phyloP scores from a whole-genome alignment of 1,140 invertebrate species.

The Aphis gossypii region DNA sequence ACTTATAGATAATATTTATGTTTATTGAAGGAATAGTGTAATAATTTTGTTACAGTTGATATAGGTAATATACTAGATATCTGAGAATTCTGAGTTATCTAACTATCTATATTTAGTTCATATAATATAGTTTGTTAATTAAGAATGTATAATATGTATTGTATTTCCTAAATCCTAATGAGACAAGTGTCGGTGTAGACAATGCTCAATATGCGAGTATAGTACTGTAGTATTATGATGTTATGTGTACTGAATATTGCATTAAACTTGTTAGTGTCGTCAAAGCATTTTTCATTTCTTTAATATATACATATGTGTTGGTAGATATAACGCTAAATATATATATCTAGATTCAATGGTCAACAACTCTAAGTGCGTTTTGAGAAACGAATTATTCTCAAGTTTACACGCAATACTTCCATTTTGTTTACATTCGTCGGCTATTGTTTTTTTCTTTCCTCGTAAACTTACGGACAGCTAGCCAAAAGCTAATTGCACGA shows the following conservation, averaged over 20 bases:
- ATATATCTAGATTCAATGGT: not conserved
- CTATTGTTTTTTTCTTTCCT: not conserved
- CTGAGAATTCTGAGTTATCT: not conserved
- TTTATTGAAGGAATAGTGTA: not conserved
- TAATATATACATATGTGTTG: not conserved
- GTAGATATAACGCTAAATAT: not conserved
- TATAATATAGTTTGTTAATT: not conserved
- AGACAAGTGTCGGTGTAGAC: not conserved
- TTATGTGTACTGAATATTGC: not conserved
- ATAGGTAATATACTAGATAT: too few relatives aligned
- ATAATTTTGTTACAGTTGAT: not conserved
- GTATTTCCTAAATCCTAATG: not conserved
- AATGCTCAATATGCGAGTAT: not conserved
- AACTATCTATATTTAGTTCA: not conserved
- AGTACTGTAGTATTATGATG: not conserved
- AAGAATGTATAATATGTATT: not conserved
- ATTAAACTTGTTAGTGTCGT: not conserved
- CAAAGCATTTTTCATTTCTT: not conserved
- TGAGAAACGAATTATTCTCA: not conserved
- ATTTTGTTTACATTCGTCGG: not conserved
- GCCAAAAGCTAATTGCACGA: not conserved
- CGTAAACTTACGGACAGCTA: not conserved
- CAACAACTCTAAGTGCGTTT: not conserved
- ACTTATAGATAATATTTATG: not conserved
- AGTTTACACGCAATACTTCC: not conserved